phyloP scores from a whole-genome alignment of 2,113 vertebrate species.

The Pongo pygmaeus region DNA sequence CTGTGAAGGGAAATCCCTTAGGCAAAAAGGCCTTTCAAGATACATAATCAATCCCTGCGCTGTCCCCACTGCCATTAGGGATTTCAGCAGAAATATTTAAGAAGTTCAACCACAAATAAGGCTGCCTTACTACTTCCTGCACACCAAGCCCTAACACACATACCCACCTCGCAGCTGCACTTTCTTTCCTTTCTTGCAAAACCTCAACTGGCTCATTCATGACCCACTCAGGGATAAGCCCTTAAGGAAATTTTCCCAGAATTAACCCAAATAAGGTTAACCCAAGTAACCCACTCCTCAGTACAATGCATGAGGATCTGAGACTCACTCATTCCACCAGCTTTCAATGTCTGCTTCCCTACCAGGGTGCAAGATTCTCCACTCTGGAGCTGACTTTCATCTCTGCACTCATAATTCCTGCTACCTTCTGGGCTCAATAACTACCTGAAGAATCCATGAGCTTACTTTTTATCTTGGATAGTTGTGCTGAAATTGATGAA shows the following conservation, averaged over 20 bases:
- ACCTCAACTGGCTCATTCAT: neutral
- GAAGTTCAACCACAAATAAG: neutral
- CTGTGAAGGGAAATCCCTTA: neutral
- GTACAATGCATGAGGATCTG: neutral
- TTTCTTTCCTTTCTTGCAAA: neutral
- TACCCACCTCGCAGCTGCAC: fast-evolving
- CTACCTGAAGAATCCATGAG: neutral
- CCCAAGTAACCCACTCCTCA: too few relatives aligned
- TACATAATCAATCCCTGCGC: fast-evolving
- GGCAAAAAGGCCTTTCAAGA: neutral
- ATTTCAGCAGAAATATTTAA: neutral
- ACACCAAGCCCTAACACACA: too few relatives aligned
- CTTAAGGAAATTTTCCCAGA: neutral
- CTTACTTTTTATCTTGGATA: neutral
- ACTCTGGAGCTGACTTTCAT: neutral
- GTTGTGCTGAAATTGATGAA: neutral
- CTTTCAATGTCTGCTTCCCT: neutral
- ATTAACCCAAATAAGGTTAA: neutral
- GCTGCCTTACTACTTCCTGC: neutral
- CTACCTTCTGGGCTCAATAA: too few relatives aligned
- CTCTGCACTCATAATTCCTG: neutral
- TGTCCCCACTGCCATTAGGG: too few relatives aligned
- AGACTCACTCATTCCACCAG: fast-evolving
- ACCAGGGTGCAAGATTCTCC: fast-evolving
- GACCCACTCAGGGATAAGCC: neutral